phyloP scores from a whole-genome alignment of 1,140 invertebrate genomes.

The Caenorhabditis remanei region DNA sequence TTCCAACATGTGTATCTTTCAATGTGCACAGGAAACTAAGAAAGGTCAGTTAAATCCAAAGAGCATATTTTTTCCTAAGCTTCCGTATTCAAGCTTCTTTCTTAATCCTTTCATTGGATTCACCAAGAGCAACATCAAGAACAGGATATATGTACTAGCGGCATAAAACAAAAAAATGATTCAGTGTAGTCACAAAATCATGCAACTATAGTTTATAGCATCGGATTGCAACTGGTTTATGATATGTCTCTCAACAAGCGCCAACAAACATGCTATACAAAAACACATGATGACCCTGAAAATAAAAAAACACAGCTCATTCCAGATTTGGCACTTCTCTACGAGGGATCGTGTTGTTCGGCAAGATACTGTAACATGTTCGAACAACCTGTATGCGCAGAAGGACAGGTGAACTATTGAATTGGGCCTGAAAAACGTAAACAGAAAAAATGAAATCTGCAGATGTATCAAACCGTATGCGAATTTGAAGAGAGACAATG shows the following conservation, averaged over 20 bases:
- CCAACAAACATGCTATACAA: background rate
- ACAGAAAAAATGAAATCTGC: background rate
- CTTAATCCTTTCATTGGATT: constrained; percentile 20
- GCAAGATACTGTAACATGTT: constrained; percentile 46
- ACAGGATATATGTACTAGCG: background rate
- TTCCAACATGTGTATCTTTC: constrained; percentile 23
- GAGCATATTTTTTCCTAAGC: background rate
- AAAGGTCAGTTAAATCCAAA: constrained; percentile 33
- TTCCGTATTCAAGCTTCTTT: background rate
- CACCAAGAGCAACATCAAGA: background rate
- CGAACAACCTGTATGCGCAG: constrained; percentile 30
- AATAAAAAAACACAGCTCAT: background rate
- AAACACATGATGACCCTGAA: background rate
- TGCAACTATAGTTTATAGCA: constrained; percentile 24
- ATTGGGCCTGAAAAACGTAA: background rate
- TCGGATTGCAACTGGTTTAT: constrained; percentile 15
- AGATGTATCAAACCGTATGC: constrained; percentile 38
- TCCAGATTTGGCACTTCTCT: constrained; percentile 27
- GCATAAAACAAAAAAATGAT: background rate
- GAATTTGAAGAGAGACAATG: constrained; percentile 51
- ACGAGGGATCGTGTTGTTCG: constrained; percentile 43
- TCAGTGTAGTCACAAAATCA: background rate
- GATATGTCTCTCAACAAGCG: background rate
- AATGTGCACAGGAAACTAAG: constrained; percentile 47
- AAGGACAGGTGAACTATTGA: background rate